Evolutionary conservation across 1,140 invertebrate species (phyloP).

Genomic region (Prorops nasuta): DNA sequence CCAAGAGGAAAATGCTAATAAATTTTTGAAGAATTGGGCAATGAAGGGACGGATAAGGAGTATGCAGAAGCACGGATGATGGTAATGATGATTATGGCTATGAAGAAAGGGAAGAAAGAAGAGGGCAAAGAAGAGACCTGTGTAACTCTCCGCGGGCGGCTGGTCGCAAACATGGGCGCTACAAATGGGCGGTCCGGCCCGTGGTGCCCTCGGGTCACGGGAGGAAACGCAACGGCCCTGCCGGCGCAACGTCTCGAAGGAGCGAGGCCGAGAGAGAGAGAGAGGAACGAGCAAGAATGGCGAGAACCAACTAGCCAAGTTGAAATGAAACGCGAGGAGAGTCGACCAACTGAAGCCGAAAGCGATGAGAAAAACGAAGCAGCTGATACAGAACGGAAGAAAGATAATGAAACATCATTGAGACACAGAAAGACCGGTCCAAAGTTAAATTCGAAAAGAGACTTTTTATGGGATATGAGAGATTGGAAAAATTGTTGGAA

Average conservation of each 20-base stretch:
- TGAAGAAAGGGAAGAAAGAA: too few species aligned
- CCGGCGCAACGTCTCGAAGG: constrained; percentile 11
- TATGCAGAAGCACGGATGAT: too few species aligned
- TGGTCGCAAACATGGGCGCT: constrained; percentile 51
- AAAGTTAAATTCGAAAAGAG: too few species aligned
- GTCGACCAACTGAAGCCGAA: too few species aligned
- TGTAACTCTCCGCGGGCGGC: constrained; percentile 42
- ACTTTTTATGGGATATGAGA: too few species aligned
- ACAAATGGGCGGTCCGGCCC: constrained; percentile 51
- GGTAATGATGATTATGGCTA: too few species aligned
- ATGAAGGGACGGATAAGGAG: too few species aligned
- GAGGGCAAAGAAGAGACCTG: too few species aligned
- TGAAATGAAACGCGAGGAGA: not conserved
- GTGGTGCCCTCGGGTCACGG: constrained; percentile 48
- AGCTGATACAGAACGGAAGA: constrained; percentile 8
- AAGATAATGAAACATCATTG: too few species aligned
- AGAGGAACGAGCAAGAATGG: not conserved
- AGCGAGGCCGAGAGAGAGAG: not conserved
- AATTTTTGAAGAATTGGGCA: too few species aligned
- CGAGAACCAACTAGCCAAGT: not conserved
- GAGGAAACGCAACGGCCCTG: constrained; percentile 39
- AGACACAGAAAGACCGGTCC: too few species aligned
- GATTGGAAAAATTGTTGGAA: constrained; percentile 1
- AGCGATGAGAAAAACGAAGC: constrained; percentile 15
- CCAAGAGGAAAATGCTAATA: too few species aligned